Conservation (phyloP, 2,888 invertebrate genomes). For the Druceiella hillmani region DNA sequence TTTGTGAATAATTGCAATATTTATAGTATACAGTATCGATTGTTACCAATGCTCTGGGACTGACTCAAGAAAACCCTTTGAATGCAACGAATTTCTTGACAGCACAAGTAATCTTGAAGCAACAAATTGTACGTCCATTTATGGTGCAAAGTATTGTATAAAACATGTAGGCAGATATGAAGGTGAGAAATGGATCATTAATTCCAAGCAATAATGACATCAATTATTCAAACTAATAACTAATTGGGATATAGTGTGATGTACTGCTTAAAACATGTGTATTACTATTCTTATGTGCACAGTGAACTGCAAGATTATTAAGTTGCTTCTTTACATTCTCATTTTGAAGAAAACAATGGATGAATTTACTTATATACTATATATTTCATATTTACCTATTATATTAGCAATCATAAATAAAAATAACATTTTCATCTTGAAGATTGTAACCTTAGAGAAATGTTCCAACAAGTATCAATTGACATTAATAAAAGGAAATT, state of each 20-base stretch:
- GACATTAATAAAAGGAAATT: too few relatives aligned
- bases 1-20: too few relatives aligned
- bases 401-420: too few relatives aligned
- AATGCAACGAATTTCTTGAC: slow-evolving; percentile 76
- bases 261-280: neutral
- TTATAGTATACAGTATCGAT: slow-evolving; percentile 60
- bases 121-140: slow-evolving; percentile 70
- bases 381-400: too few relatives aligned
- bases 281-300: too few relatives aligned
- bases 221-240: slow-evolving; percentile 5
- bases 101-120: slow-evolving; percentile 60
- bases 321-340: too few relatives aligned
- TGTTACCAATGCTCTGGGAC: slow-evolving; percentile 91
- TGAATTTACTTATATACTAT: too few relatives aligned
- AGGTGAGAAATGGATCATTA: slow-evolving; percentile 54
- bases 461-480: too few relatives aligned
- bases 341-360: too few relatives aligned
- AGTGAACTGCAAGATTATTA: too few relatives aligned
- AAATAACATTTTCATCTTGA: too few relatives aligned
- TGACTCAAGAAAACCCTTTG: slow-evolving; percentile 68
- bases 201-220: slow-evolving; percentile 10
- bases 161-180: slow-evolving; percentile 90
- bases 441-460: too few relatives aligned
- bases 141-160: slow-evolving; percentile 83
- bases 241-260: neutral